Base-by-base conservation (phyloP, 1,140 invertebrate species). In the Zaprionus camerounensis region DNA sequence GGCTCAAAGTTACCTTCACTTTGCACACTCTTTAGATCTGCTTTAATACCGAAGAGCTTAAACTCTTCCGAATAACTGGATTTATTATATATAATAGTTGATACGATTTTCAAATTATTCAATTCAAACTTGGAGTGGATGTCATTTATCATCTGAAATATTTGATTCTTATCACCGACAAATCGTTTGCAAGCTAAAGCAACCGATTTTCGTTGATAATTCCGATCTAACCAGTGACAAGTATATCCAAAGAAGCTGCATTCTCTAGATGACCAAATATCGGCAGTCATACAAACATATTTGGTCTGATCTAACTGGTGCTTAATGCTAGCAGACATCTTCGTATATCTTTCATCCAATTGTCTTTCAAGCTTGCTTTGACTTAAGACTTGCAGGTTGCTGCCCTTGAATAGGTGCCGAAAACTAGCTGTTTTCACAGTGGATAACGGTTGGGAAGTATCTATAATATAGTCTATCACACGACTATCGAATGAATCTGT, bases 201-300 rank as follows among this genome's bases (percentile, higher is more conserved):
- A 7, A 62, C 57, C 6, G 75, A 72, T 6, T 63, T 59, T 3
- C 75, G n/a, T 24, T 73, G 46, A 26, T 63, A 77, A 7, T 73
- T 57, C 4, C 49, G 26, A 51, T 77, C 41, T 17, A 77, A n/a
- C 75, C 75, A 77, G n/a, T 77, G 70, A 3, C 70, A 72, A 1
- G 70, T 77, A 17, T 77, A 77, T 2, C 22, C 49, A 4, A 77
- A 56, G 9, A 28, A 56, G 15, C 44, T 68, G 26, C 28, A 57
- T 2, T 67, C 49, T 34, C 17, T 22, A 3, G 11, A 41, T 7
- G 63, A 44, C 70, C 70, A 68, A 20, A 77, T 62, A 49, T 73
- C 41, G 1, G 57, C 57, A 9, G 70, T 41, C 7, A 63, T 62
- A 34, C 75, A 77, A 7, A 77, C 53, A 24, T 77, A 73, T 68